Evolutionary conservation across 2,113 vertebrate genomes (phyloP).

Genomic region (Apteryx mantelli): DNA sequence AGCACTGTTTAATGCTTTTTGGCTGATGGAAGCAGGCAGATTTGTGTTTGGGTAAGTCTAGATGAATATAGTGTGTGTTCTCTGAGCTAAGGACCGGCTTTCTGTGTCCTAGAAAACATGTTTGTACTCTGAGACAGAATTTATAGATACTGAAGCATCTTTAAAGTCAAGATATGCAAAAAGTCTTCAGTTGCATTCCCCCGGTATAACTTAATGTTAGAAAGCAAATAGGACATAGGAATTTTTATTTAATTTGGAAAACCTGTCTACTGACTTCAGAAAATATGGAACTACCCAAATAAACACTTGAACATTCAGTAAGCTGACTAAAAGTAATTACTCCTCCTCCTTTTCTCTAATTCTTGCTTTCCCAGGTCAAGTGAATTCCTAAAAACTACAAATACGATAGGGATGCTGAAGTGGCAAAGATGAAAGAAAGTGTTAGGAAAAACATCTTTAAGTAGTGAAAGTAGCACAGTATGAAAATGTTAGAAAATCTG

Average conservation of each 20-base stretch:
- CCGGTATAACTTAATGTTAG: background rate
- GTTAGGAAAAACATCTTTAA: background rate
- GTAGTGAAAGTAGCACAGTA: background rate
- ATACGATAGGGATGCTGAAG: fast-evolving
- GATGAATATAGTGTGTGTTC: fast-evolving
- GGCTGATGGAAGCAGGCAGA: conserved; percentile 93
- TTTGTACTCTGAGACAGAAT: fast-evolving
- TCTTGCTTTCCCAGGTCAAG: background rate
- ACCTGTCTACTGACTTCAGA: background rate
- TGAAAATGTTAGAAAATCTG: background rate
- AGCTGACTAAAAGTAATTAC: background rate
- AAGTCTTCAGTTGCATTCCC: background rate
- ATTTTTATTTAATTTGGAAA: background rate
- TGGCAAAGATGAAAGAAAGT: background rate
- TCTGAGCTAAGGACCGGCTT: background rate
- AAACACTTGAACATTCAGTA: background rate
- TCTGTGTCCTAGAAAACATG: background rate
- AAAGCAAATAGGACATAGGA: background rate
- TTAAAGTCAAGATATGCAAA: background rate
- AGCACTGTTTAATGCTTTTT: conserved; percentile 85
- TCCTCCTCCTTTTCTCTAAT: background rate
- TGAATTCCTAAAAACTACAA: background rate
- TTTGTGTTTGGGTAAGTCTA: conserved; percentile 95
- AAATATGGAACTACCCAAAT: background rate
- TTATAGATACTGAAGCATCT: background rate